Evolutionary conservation across 1,140 invertebrate species (phyloP), one percentile per base, ranked within the genome.

Genomic region (Brachionus sp.): DNA sequence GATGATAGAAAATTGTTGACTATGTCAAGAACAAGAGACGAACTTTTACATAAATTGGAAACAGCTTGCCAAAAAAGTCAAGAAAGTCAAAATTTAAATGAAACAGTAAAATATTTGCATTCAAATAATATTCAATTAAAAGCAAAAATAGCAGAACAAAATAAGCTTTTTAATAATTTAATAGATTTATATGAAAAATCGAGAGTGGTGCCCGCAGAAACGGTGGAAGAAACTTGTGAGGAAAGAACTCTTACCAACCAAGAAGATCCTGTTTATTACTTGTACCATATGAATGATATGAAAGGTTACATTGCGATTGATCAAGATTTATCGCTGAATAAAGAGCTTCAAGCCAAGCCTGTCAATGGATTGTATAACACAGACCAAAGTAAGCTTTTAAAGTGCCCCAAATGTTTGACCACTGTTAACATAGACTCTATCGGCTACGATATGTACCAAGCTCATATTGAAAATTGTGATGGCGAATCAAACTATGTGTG

Each of bases 261-360:
- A 46, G 44, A 75, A 57, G 19, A 19, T 1, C 50, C 50, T 46
- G 70, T 23, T 3, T 75, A 46, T 75, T 75, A 75, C 46, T 75
- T 29, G 23, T 75, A 75, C 19, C 44, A 75, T 13, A 23, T 19
- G 23, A 75, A 33, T 75, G 50, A 29, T 29, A 29, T 29, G 29
- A 29, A 29, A 29, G 62, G 42, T 13, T 75, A 75, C 25, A 75
- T 75, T 44, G 42, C 70, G 7, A 75, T 75, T 25, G 70, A 75
- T 50, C 16, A 75, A 16, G 66, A 70, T 16, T 39, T 70, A 16
- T 70, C 66, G 6, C 7, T 70, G 3, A 70, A 70, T 39, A 39
- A 23, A 70, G 66, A 70, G n/a, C 7, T 70, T 10, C 66, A 39
- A 16, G 19, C 35, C 10, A 66, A 23, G 29, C 29, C 64, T 13